These are phyloP conservation scores for Drosophila niveifrons DNA, from an alignment of 2,888 invertebrate species.

Conservation along the genomic window DNA sequence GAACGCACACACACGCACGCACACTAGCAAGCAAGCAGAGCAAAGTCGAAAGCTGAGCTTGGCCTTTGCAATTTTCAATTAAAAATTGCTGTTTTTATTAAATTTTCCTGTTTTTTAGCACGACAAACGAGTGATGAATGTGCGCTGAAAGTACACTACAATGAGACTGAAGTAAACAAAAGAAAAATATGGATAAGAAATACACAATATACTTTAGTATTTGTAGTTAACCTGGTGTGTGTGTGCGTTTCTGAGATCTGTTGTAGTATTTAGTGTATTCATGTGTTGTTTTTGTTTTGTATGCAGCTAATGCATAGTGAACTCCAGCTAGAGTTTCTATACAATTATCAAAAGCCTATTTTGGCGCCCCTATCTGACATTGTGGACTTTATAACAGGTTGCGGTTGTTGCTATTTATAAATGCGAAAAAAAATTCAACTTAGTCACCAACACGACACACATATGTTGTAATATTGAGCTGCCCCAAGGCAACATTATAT, in stretches of 20 bases:
- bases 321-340: slow-evolving; percentile 10
- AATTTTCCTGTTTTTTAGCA: background rate
- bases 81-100: slow-evolving; percentile 25
- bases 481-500: slow-evolving; percentile 1
- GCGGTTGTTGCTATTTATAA: slow-evolving; percentile 68
- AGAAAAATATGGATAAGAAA: slow-evolving; percentile 53
- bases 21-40: slow-evolving; percentile 1
- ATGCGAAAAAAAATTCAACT: slow-evolving; percentile 34
- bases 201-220: slow-evolving; percentile 4
- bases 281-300: background rate
- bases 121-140: slow-evolving; percentile 11
- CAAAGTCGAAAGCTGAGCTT: slow-evolving; percentile 59
- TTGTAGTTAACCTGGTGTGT: background rate
- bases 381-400: slow-evolving; percentile 53
- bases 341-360: slow-evolving; percentile 37
- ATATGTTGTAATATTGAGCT: slow-evolving; percentile 38
- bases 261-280: slow-evolving; percentile 17
- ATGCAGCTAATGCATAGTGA: slow-evolving; percentile 17
- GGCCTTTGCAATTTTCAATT: slow-evolving; percentile 21
- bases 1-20: slow-evolving; percentile 47
- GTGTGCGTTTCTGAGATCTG: background rate
- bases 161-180: slow-evolving; percentile 68
- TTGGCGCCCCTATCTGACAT: slow-evolving; percentile 38
- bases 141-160: slow-evolving; percentile 27
- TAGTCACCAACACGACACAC: slow-evolving; percentile 55